Conservation (phyloP, 2,888 invertebrate genomes). For the Artemia sp. region DNA sequence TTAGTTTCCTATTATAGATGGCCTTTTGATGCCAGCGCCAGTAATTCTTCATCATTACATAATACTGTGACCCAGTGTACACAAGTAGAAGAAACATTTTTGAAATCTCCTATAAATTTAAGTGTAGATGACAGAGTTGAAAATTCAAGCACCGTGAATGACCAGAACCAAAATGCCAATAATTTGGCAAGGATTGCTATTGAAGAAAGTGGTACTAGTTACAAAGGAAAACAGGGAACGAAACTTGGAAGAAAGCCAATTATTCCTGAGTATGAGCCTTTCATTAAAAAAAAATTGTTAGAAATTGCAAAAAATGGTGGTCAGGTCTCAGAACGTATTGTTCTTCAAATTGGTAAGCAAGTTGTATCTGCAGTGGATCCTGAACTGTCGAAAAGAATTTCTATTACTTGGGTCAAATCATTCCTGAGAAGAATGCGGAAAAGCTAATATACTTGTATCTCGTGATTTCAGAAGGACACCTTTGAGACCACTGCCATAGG, state of each 20-base stretch:
- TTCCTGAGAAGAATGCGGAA: background rate
- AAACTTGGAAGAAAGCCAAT: background rate
- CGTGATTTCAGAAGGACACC: no score
- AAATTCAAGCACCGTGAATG: no score
- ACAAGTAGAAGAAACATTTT: no score
- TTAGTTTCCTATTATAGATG: no score
- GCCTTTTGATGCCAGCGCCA: no score
- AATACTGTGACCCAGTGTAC: no score
- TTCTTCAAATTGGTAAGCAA: background rate
- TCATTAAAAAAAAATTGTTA: background rate
- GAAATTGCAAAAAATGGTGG: background rate
- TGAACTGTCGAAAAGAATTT: background rate
- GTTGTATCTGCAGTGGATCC: background rate
- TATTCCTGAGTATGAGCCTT: background rate
- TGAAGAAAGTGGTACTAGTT: background rate
- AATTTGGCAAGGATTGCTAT: no score
- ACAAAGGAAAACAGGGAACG: background rate
- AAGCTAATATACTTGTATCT: background rate
- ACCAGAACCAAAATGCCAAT: no score
- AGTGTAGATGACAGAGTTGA: no score
- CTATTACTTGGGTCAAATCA: background rate
- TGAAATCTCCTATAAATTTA: no score
- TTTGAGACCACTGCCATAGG: no score
- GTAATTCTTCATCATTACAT: no score
- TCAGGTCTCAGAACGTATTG: background rate